phyloP scores from a whole-genome alignment of 2,888 invertebrate species.

The Taenaris catops region DNA sequence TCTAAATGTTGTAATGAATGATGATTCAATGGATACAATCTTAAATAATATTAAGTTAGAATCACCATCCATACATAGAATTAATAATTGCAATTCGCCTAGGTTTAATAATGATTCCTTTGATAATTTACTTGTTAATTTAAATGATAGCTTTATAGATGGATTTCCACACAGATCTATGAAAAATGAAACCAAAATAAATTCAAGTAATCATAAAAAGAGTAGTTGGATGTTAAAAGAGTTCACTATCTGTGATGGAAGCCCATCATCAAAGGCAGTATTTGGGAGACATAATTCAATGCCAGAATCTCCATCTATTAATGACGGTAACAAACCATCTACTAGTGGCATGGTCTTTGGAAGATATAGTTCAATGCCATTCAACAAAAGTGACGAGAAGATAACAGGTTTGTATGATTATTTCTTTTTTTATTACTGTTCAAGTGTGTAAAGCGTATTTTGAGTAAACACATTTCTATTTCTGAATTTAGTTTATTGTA shows the following conservation, averaged over 20 bases:
- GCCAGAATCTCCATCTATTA: conserved; percentile 63
- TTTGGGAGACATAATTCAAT: conserved; percentile 66
- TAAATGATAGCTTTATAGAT: conserved; percentile 69
- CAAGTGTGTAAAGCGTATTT: too few species aligned
- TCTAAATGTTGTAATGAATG: conserved; percentile 45
- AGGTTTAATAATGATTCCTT: conserved; percentile 66
- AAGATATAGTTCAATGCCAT: conserved; percentile 68
- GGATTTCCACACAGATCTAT: conserved; percentile 56
- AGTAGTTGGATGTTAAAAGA: conserved; percentile 49
- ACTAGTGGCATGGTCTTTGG: conserved; percentile 63
- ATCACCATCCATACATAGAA: conserved; percentile 44
- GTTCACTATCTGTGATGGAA: conserved; percentile 42
- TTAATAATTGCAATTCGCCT: conserved; percentile 46
- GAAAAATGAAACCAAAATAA: conserved; percentile 33
- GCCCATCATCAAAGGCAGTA: conserved; percentile 47
- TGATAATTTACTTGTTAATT: conserved; percentile 61
- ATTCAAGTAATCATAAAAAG: conserved; percentile 24
- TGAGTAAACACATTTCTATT: too few species aligned
- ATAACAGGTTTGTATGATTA: conserved; percentile 34
- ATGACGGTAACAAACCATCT: conserved; percentile 46
- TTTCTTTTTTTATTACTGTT: too few species aligned
- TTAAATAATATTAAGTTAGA: conserved; percentile 56
- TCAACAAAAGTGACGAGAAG: conserved; percentile 41
- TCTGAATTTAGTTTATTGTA: too few species aligned
- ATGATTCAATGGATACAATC: conserved; percentile 64